phyloP scores from a whole-genome alignment of 2,888 invertebrate species.

The Sinhomidia bicolor region DNA sequence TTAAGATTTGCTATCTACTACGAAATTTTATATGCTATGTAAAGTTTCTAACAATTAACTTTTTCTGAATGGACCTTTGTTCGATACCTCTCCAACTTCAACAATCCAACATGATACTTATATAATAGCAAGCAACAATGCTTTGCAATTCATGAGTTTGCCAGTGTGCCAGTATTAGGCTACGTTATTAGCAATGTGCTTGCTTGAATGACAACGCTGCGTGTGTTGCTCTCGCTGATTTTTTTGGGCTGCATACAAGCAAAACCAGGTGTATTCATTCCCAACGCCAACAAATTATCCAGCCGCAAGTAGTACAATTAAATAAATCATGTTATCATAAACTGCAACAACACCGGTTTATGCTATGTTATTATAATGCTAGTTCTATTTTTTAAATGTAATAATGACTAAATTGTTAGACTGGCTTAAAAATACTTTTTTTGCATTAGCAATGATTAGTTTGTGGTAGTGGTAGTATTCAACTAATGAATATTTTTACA shows the following conservation, averaged over 20 bases:
- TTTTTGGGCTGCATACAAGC: constrained; percentile 1
- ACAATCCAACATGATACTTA: neutral
- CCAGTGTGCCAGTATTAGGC: neutral
- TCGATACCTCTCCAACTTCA: constrained; percentile 6
- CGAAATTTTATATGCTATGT: neutral
- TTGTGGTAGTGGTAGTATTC: constrained; percentile 34
- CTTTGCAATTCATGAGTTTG: no score
- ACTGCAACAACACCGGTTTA: neutral
- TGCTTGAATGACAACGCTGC: neutral
- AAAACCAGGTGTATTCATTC: neutral
- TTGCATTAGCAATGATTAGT: constrained; percentile 62
- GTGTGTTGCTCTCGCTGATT: neutral
- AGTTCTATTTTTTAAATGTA: neutral
- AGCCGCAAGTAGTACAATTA: neutral
- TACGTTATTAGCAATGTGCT: neutral
- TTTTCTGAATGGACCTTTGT: constrained; percentile 29
- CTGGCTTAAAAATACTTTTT: constrained; percentile 69
- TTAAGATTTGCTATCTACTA: neutral
- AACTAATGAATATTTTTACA: constrained; percentile 1
- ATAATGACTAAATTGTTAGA: constrained; percentile 70
- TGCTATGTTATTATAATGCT: neutral
- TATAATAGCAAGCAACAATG: constrained; percentile 10
- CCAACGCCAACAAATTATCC: neutral
- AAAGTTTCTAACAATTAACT: neutral
- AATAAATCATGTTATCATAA: neutral